Evolutionary conservation across 1,140 invertebrate species (phyloP).

Genomic region (Meteorus sp.): DNA sequence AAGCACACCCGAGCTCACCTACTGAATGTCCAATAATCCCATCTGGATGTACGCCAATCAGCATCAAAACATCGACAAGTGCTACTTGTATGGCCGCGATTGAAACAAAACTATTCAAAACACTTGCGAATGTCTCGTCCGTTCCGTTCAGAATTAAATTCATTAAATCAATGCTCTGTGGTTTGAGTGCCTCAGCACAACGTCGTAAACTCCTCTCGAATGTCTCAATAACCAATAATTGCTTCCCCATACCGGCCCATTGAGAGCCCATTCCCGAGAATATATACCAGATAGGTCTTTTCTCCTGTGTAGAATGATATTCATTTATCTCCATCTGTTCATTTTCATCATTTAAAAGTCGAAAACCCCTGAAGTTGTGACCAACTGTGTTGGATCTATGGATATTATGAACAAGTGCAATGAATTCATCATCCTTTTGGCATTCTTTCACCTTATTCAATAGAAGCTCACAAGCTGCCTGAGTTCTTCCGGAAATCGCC

Average conservation of each 20-base stretch:
- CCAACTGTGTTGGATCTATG: conserved; percentile 69
- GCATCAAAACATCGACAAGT: conserved; percentile 81
- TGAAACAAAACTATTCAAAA: conserved; percentile 86
- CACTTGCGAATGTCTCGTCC: conserved; percentile 77
- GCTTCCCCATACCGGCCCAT: conserved; percentile 91
- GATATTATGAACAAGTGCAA: conserved; percentile 75
- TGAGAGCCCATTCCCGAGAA: conserved; percentile 97
- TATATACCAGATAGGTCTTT: conserved; percentile 87
- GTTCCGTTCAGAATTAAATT: conserved; percentile 77
- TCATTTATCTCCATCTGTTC: conserved; percentile 50
- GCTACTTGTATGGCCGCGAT: conserved; percentile 96
- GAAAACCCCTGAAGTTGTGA: conserved; percentile 78
- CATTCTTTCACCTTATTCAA: conserved; percentile 66
- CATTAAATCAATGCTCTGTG: conserved; percentile 79
- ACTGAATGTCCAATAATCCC: conserved; percentile 96
- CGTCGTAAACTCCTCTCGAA: conserved; percentile 79
- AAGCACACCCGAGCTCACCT: conserved; percentile 93
- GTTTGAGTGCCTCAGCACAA: conserved; percentile 74
- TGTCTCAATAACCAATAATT: conserved; percentile 76
- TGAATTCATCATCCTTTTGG: conserved; percentile 73
- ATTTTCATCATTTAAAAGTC: conserved; percentile 64
- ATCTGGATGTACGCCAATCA: conserved; percentile 80
- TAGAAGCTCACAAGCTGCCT: conserved; percentile 74
- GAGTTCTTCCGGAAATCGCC: conserved; percentile 80
- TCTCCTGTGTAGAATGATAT: conserved; percentile 53